Evolutionary conservation across 2,888 invertebrate species (phyloP).

Genomic region (Cryptophagus acutangulus): DNA sequence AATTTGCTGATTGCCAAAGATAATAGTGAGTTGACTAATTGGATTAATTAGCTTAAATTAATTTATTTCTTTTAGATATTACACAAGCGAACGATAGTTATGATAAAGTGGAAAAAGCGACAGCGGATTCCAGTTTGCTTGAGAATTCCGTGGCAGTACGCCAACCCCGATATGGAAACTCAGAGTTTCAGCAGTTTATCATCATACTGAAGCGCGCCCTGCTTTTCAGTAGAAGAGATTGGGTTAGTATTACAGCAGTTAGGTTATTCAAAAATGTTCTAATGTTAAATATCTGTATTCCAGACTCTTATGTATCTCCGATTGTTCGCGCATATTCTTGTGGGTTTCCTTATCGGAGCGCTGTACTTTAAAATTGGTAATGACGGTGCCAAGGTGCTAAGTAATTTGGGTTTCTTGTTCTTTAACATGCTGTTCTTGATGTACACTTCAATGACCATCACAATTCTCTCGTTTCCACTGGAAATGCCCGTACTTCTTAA

Average conservation of each 20-base stretch:
- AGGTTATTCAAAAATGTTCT: too few relatives aligned
- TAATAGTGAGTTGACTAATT: conserved; percentile 59
- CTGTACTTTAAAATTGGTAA: conserved; percentile 94
- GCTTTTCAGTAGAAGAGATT: conserved; percentile 81
- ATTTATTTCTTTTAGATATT: conserved; percentile 2
- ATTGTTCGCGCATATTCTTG: conserved; percentile 87
- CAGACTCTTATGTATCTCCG: conserved; percentile 95
- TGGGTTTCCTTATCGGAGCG: conserved; percentile 90
- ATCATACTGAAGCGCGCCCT: conserved; percentile 80
- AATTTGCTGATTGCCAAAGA: conserved; percentile 59
- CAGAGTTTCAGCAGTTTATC: conserved; percentile 79
- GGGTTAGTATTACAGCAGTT: conserved; percentile 65
- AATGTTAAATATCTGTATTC: conserved; percentile 14
- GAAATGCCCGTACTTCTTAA: conserved; percentile 93
- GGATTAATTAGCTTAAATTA: not conserved
- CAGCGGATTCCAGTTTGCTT: conserved; percentile 65
- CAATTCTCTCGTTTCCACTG: conserved; percentile 93
- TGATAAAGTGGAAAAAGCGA: conserved; percentile 54
- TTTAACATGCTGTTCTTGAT: conserved; percentile 98
- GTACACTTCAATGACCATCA: conserved; percentile 99
- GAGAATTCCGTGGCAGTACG: conserved; percentile 56
- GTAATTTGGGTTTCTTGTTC: conserved; percentile 94
- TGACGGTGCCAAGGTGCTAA: conserved; percentile 92
- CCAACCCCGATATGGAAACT: conserved; percentile 75
- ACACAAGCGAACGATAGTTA: conserved; percentile 3